phyloP scores from a whole-genome alignment of 2,797 vertebrate genomes.

The Tangara arthus region DNA sequence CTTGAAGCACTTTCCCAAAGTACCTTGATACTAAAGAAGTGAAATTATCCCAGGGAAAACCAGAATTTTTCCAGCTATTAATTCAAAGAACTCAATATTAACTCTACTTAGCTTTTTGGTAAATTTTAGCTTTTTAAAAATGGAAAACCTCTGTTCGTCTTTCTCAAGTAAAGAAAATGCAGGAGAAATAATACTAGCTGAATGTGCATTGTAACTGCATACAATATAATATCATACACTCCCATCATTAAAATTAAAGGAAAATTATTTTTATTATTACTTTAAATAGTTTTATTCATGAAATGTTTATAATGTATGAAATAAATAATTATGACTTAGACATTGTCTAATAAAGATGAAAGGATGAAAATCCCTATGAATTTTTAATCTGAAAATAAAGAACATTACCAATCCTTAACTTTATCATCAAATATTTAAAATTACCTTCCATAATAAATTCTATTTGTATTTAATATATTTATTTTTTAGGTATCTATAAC shows the following conservation, averaged over 20 bases:
- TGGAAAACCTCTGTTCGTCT: neutral
- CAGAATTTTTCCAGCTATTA: neutral
- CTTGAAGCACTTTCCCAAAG: neutral
- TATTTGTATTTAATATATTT: constrained; percentile 56
- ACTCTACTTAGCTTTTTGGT: neutral
- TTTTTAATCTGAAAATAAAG: constrained; percentile 68
- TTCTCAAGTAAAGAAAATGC: neutral
- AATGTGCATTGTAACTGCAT: neutral
- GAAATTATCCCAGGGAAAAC: neutral
- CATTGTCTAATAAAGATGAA: constrained; percentile 68
- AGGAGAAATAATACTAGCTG: neutral
- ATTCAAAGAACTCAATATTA: neutral
- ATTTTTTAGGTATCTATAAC: constrained; percentile 33
- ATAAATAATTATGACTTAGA: constrained; percentile 63
- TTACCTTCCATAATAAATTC: constrained; percentile 23
- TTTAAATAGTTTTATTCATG: constrained; percentile 49
- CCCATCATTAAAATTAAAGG: constrained; percentile 25
- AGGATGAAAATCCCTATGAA: constrained; percentile 51
- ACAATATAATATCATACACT: neutral
- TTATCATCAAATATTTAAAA: constrained; percentile 71
- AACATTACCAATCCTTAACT: constrained; percentile 60
- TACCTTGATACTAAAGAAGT: neutral
- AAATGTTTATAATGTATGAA: constrained; percentile 49
- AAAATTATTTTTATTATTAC: constrained; percentile 8
- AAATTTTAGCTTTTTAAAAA: neutral